Conservation (phyloP, 2,797 vertebrate genomes). For the Sebastes miniatus region DNA sequence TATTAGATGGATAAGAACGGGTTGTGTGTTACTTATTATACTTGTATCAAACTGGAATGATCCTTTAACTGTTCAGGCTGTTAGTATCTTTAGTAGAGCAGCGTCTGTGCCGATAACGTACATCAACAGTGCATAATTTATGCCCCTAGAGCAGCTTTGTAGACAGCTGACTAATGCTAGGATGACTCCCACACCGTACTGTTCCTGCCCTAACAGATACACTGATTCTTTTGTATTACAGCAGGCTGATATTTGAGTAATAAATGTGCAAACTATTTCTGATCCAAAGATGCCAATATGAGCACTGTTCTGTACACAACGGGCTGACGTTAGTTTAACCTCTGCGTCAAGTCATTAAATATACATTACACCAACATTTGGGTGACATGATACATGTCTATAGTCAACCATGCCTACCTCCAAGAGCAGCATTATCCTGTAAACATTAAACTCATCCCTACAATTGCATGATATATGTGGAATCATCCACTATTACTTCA, state of each 20-base stretch:
- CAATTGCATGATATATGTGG: neutral
- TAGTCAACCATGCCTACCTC: neutral
- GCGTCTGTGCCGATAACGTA: neutral
- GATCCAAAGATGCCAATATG: neutral
- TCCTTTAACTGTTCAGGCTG: neutral
- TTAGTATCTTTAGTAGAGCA: neutral
- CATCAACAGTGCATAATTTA: neutral
- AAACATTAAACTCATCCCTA: neutral
- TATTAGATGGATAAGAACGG: neutral
- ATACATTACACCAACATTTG: neutral
- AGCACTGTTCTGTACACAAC: neutral
- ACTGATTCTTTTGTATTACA: neutral
- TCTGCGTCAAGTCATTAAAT: neutral
- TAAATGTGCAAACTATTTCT: neutral
- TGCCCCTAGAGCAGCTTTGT: neutral
- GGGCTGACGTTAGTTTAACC: neutral
- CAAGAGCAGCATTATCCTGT: neutral
- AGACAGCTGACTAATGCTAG: neutral
- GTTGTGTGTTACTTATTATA: neutral
- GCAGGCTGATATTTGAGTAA: neutral
- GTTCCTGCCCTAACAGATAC: neutral
- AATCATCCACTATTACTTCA: neutral
- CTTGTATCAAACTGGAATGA: no score
- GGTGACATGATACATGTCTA: accelerated
- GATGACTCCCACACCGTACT: neutral